phyloP scores from a whole-genome alignment of 2,888 invertebrate species.

The Linnaemya vulpina region DNA sequence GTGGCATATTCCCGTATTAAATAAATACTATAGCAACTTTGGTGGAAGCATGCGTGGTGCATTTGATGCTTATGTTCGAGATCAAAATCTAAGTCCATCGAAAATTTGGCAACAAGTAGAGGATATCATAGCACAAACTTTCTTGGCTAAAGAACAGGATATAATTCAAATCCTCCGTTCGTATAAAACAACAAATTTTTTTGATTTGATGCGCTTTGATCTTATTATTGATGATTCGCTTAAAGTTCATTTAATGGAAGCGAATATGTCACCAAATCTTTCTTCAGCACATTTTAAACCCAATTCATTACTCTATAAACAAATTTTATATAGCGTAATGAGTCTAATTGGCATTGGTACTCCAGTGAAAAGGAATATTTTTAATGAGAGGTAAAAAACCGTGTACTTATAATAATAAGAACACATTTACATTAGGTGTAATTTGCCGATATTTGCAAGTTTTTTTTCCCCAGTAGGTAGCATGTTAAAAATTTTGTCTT shows the following conservation, averaged over 20 bases:
- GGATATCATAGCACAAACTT: slow-evolving; percentile 88
- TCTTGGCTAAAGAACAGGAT: slow-evolving; percentile 88
- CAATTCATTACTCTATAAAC: slow-evolving; percentile 94
- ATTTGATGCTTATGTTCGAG: slow-evolving; percentile 89
- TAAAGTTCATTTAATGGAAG: slow-evolving; percentile 95
- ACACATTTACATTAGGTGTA: slow-evolving; percentile 81
- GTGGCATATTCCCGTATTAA: slow-evolving; percentile 94
- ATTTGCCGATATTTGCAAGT: slow-evolving; percentile 86
- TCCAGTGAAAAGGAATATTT: slow-evolving; percentile 82
- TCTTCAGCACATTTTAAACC: slow-evolving; percentile 96
- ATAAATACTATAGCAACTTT: slow-evolving; percentile 87
- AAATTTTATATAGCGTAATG: slow-evolving; percentile 93
- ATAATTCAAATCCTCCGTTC: slow-evolving; percentile 86
- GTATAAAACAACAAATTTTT: slow-evolving; percentile 88
- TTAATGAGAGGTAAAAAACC: slow-evolving; percentile 63
- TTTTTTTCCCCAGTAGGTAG: too few species aligned
- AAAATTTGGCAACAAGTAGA: slow-evolving; percentile 92
- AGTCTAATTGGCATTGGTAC: slow-evolving; percentile 90
- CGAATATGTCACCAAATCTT: slow-evolving; percentile 99
- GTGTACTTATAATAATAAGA: too few species aligned
- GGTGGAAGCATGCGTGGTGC: slow-evolving; percentile 94
- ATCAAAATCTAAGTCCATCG: slow-evolving; percentile 88
- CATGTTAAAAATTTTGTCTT: slow-evolving; percentile 90
- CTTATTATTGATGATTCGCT: slow-evolving; percentile 94
- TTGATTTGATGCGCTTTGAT: slow-evolving; percentile 97